Evolutionary conservation across 2,888 invertebrate species (phyloP), one percentile per base, ranked within the genome.

Genomic region (Rhorus exstirpatorius): DNA sequence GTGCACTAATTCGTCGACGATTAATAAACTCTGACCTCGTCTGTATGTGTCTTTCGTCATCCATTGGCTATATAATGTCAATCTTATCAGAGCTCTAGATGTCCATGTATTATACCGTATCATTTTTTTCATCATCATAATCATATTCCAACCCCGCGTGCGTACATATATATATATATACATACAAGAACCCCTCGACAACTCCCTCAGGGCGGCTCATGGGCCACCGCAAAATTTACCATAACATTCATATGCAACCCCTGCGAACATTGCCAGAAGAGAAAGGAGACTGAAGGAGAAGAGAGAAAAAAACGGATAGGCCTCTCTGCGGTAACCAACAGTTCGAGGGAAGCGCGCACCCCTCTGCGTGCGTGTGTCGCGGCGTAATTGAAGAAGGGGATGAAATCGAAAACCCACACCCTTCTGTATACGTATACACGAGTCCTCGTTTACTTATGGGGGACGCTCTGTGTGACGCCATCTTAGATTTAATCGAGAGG

Each of bases 401-500:
- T 61, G 67, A 75, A 31, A 78, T 81, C 55, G 78, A 38, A 74
- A 65, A 68, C 26, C 77, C 61, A 61, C 67, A 61, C 67, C 72
- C 70, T 31, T 44, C 38, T 51, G 10, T 21, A 44, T 38, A 12
- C 14, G 12, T 72, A 49, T 53, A 53, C 38, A 53, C 3, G 19
- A 75, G 55, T n/a, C n/a, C 44, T 65, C 75, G 74, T 63, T 72
- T 58, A 19, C 26, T 44, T 51, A 44, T 21, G n/a, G 53, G 51
- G 49, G 35, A 58, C 46, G 58, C 74, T 4, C 61, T 82, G 81
- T 81, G 72, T 72, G 89, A 86, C 91, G 92, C 92, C 92, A 92
- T 92, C 88, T 91, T 92, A 87, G 86, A 91, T 89, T 91, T 88
- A 91, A 92, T 92, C 89, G 89, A 86, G 87, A 87, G 88, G 89